Percentiles rank a stretch among this genome's conserved stretches.
Evolutionary conservation across 2,888 invertebrate species (phyloP).

Genomic region (Furcula furcula): DNA sequence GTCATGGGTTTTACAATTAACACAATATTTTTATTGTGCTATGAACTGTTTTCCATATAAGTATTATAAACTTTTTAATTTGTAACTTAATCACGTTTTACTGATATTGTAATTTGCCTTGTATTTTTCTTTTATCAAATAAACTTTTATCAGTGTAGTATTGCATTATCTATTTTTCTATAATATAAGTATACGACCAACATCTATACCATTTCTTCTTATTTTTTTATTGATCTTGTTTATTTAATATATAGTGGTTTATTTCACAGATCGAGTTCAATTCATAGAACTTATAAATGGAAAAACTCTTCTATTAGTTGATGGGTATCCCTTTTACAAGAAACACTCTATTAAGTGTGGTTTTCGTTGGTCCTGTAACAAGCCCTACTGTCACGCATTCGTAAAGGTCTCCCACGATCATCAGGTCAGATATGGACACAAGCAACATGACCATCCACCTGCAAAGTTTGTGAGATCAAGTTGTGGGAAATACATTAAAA

Average conservation of each 20-base stretch:
- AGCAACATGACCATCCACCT: slow-evolving; percentile 29
- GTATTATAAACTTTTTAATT: background rate
- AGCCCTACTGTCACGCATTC: slow-evolving; percentile 36
- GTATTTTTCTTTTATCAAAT: background rate
- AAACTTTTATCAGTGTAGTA: background rate
- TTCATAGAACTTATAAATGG: slow-evolving; percentile 37
- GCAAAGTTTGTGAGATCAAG: slow-evolving; percentile 12
- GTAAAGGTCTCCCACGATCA: slow-evolving; percentile 26
- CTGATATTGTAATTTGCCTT: background rate
- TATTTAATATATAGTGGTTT: too few relatives aligned
- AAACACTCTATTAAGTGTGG: slow-evolving; percentile 20
- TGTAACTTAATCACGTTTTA: background rate
- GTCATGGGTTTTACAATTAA: background rate
- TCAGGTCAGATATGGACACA: slow-evolving; percentile 3
- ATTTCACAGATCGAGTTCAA: slow-evolving; percentile 10
- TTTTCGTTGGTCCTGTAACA: slow-evolving; percentile 41
- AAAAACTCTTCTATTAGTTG: slow-evolving; percentile 30
- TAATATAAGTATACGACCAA: too few relatives aligned
- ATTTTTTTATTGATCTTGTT: too few relatives aligned
- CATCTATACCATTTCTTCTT: too few relatives aligned
- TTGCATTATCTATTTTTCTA: background rate
- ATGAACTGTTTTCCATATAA: background rate
- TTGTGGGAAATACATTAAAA: slow-evolving; percentile 27
- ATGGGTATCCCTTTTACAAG: slow-evolving; percentile 42
- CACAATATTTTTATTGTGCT: background rate